phyloP scores from a whole-genome alignment of 2,113 vertebrate genomes.

The Cephalophus harveyi region DNA sequence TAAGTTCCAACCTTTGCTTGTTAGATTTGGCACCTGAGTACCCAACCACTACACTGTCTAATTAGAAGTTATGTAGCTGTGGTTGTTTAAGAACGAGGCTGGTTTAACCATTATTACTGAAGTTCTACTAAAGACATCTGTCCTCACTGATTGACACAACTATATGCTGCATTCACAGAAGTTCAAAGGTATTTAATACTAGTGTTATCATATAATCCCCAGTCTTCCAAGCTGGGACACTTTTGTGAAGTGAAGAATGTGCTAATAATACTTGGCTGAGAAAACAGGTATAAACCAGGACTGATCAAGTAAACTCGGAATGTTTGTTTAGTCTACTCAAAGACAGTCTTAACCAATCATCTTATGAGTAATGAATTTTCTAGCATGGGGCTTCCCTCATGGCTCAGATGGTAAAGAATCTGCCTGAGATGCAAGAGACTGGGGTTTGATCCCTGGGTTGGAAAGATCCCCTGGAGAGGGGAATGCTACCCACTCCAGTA shows the following conservation, averaged over 20 bases:
- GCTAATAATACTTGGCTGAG: not conserved
- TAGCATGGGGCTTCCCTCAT: not conserved
- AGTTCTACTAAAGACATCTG: not conserved
- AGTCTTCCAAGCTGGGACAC: not conserved
- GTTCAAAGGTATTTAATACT: not conserved
- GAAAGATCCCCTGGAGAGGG: not conserved
- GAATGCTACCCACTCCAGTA: not conserved
- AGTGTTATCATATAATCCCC: not conserved
- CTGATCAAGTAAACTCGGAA: not conserved
- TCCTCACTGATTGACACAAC: not conserved
- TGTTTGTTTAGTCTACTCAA: not conserved
- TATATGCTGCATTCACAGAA: not conserved
- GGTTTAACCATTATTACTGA: not conserved
- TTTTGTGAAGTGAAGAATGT: not conserved
- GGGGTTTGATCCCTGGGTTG: fast-evolving
- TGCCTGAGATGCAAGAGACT: not conserved
- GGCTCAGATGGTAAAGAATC: not conserved
- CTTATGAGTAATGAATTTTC: not conserved
- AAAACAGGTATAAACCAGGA: not conserved
- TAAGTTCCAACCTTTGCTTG: not conserved
- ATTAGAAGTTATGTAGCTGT: not conserved
- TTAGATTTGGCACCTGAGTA: not conserved
- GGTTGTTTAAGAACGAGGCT: not conserved
- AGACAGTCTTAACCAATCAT: not conserved
- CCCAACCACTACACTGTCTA: not conserved